phyloP scores from a whole-genome alignment of 1,140 invertebrate genomes.

The Drosophila ficusphila region DNA sequence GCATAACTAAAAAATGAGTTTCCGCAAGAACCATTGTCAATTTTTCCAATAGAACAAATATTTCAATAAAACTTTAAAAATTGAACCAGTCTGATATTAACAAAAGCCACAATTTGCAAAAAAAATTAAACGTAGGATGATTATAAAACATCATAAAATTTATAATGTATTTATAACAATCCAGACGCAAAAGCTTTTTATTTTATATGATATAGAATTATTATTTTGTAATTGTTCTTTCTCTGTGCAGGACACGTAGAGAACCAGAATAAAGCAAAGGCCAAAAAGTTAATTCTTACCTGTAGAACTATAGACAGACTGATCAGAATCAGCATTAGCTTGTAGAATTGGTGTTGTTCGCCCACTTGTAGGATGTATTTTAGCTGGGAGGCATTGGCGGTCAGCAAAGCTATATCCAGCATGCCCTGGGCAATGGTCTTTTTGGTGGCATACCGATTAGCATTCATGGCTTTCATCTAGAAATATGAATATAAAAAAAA shows the following conservation, averaged over 20 bases:
- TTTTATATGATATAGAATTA: no score
- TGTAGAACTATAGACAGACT: constrained; percentile 93
- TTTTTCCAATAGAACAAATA: no score
- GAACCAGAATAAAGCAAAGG: background rate
- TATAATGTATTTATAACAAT: no score
- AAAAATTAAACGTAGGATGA: no score
- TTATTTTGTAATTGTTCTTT: constrained; percentile 10
- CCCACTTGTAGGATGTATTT: constrained; percentile 94
- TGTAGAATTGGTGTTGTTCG: constrained; percentile 92
- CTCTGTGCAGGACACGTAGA: constrained; percentile 36
- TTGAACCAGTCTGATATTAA: no score
- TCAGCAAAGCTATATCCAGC: constrained; percentile 91
- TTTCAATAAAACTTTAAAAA: no score
- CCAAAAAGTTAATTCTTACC: constrained; percentile 86
- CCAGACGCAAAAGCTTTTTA: no score
- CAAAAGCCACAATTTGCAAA: no score
- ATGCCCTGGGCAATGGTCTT: constrained; percentile 94
- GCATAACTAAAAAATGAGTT: no score
- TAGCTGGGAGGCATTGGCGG: constrained; percentile 94
- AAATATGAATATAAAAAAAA: constrained; percentile 41
- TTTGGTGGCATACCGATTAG: constrained; percentile 93
- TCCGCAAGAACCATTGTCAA: no score
- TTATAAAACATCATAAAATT: no score
- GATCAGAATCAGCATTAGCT: constrained; percentile 91
- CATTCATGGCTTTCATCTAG: constrained; percentile 89